Conservation (phyloP, 2,797 vertebrate species). For the Malurus leucopterus region DNA sequence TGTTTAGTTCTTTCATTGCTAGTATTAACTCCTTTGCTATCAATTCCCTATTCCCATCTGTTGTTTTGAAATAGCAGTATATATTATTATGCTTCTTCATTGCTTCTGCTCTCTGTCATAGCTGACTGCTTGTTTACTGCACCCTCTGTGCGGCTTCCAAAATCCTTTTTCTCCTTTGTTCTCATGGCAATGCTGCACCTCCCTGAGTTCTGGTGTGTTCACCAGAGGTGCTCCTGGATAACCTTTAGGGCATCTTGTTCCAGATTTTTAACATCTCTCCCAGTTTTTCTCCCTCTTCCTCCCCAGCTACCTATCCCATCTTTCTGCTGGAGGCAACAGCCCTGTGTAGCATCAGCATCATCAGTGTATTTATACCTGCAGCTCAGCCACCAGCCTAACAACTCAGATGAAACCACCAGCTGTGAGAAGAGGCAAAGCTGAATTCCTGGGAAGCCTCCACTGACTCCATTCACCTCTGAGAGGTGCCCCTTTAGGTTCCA, state of each 20-base stretch:
- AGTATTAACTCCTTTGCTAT: conserved; percentile 65
- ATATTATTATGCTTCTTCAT: conserved; percentile 64
- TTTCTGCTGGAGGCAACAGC: neutral
- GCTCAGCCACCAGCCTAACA: neutral
- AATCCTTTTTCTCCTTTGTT: conserved; percentile 30
- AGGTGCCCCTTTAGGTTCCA: neutral
- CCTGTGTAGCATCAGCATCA: neutral
- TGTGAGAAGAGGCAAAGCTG: neutral
- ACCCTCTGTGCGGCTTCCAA: conserved; percentile 49
- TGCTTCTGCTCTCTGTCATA: conserved; percentile 63
- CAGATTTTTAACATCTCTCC: neutral
- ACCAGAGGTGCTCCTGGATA: neutral
- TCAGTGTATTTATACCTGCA: neutral
- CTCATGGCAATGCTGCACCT: conserved; percentile 15
- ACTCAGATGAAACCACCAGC: neutral
- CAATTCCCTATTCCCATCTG: conserved; percentile 70
- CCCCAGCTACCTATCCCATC: neutral
- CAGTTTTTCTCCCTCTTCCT: neutral
- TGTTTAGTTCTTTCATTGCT: conserved; percentile 65
- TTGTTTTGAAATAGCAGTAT: conserved; percentile 66
- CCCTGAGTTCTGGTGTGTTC: neutral
- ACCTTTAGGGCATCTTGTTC: neutral
- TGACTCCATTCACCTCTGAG: neutral
- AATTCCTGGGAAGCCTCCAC: neutral
- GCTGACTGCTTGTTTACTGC: conserved; percentile 66